These are phyloP conservation scores for Nymphalis io DNA, from an alignment of 1,140 invertebrate genomes.

Conservation along the genomic window DNA sequence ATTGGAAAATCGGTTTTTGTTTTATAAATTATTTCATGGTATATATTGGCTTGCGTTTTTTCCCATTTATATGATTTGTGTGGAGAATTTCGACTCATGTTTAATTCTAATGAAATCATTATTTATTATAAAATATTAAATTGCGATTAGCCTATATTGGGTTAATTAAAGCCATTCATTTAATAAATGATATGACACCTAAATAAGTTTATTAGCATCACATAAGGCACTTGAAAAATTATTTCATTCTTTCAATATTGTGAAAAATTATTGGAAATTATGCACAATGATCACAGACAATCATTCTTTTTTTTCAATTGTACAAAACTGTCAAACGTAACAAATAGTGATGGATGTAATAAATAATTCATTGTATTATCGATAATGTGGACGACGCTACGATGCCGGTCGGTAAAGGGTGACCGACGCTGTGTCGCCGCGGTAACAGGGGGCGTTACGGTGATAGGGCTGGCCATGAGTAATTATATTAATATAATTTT, in stretches of 20 bases:
- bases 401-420: slow-evolving; percentile 60
- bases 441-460: slow-evolving; percentile 62
- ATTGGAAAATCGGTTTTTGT: slow-evolving; percentile 33
- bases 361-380: slow-evolving; percentile 57
- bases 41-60: not conserved
- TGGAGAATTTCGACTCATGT: not conserved
- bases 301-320: slow-evolving; percentile 28
- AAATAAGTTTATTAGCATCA: too few species aligned
- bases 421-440: slow-evolving; percentile 67
- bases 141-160: too few species aligned
- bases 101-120: too few species aligned
- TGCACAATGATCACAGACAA: slow-evolving; percentile 1
- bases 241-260: not conserved
- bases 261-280: not conserved
- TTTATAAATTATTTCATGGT: not conserved
- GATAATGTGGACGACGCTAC: slow-evolving; percentile 42
- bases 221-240: too few species aligned
- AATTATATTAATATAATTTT: not conserved
- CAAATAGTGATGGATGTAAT: slow-evolving; percentile 44
- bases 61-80: not conserved
- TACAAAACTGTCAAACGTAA: slow-evolving; percentile 30
- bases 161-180: too few species aligned
- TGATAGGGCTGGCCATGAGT: slow-evolving; percentile 46
- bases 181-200: too few species aligned
- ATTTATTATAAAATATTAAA: too few species aligned